Evolutionary conservation across 2,797 vertebrate species (phyloP), one percentile per base, ranked within the genome.

Genomic region (Rhodeus uyekii): DNA sequence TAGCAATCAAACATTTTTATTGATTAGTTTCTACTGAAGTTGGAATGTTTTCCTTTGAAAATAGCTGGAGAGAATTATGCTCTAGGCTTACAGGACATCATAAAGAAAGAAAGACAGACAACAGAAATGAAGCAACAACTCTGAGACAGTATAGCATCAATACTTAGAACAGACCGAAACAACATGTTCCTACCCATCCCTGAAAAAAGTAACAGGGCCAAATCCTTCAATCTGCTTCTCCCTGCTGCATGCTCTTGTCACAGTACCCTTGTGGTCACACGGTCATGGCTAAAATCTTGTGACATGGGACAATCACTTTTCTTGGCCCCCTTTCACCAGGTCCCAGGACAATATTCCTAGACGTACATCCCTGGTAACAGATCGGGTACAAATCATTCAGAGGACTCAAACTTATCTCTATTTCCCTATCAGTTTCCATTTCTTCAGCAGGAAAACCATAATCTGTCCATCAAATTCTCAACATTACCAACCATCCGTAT

Each of bases 401-500:
- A 36, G 12, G 29, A 38, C 44, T 53, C 5, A 34, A 80, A 24
- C 65, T 55, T 22, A 74, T 61, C 73, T 85, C 69, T 67, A 72
- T 83, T 80, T 87, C 82, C 8, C 38, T n/a, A 34, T 34, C 72
- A 8, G 34, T 61, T 12, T 83, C 53, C 68, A 34, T 82, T 39
- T 22, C 63, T 64, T n/a, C 29, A 74, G 72, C 29, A 55, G 64
- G 76, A 39, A 32, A 36, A 8, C n/a, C 34, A 78, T 36, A 69
- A 42, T 48, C 42, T 58, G 50, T 72, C 36, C 6, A 42, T 71
- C 60, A 73, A 29, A 58, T 64, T 44, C 32, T 34, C 61, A 64
- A 65, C 73, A 81, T 61, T 78, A 83, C 58, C 76, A 65, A 27
- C 72, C 60, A 89, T 64, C 32, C 58, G 87, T 89, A 89, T 88